Percentiles rank a stretch among this genome's conserved stretches.
Conservation (phyloP, 2,797 vertebrate genomes). For the Siniperca scherzeri region DNA sequence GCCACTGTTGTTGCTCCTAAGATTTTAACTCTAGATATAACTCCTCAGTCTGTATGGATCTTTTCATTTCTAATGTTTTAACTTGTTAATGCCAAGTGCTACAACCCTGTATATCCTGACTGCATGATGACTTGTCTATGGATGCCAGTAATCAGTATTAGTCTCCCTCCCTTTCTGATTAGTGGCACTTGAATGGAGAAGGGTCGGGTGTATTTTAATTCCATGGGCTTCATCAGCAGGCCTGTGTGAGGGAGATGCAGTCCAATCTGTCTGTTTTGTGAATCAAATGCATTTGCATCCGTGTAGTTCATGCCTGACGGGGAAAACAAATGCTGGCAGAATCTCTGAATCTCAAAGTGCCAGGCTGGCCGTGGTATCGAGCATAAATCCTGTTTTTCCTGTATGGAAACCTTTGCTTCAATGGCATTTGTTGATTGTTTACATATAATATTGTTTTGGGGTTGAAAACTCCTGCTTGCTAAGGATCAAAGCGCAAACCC, state of each 20-base stretch:
- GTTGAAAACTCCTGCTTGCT: conserved; percentile 28
- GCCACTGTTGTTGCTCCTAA: conserved; percentile 31
- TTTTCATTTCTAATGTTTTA: conserved; percentile 54
- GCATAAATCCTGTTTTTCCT: conserved; percentile 17
- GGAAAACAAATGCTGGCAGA: conserved; percentile 33
- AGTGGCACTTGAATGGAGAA: conserved; percentile 30
- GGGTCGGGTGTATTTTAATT: conserved; percentile 10
- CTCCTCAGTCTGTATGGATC: conserved; percentile 29
- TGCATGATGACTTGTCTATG: conserved; percentile 60
- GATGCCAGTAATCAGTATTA: conserved; percentile 80
- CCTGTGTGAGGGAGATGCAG: conserved; percentile 8
- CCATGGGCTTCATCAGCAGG: conserved; percentile 1
- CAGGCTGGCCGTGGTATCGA: conserved; percentile 5
- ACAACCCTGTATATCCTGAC: conserved; percentile 36
- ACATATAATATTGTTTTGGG: conserved; percentile 10
- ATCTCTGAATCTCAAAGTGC: conserved; percentile 38
- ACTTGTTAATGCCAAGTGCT: conserved; percentile 55
- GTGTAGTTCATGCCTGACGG: conserved; percentile 21
- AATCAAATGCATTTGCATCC: conserved; percentile 40
- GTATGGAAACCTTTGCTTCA: conserved; percentile 12
- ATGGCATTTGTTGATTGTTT: conserved; percentile 21
- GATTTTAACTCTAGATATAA: conserved; percentile 64
- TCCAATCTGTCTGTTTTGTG: conserved; percentile 25
- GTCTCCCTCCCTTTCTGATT: conserved; percentile 49
- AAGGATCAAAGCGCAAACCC: conserved; percentile 52